Evolutionary conservation across 2,797 vertebrate species (phyloP), one percentile per base, ranked within the genome.

Genomic region (Rhyacichthys aspro): DNA sequence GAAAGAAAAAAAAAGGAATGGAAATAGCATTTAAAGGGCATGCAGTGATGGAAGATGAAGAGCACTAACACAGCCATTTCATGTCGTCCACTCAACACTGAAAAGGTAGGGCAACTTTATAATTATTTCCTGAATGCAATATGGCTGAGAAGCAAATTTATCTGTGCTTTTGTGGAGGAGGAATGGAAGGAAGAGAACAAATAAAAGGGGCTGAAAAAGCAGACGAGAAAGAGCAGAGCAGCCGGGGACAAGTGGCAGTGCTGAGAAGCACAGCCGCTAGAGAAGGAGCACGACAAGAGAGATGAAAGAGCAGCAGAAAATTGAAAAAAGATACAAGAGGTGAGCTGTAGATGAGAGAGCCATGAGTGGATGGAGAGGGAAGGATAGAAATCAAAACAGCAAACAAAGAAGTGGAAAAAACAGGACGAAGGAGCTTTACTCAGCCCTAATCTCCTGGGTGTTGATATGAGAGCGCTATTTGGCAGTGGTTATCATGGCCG

Each of bases 401-500:
- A 56, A 63, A 63, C 74, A 39, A 68, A 55, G 43, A 49, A 66
- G 41, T 61, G 33, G 49, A 16, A 55, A 42, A 59, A n/a, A 67
- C 58, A 62, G 46, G 75, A 79, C 72, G 44, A 76, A 66, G 53
- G 55, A 74, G 46, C 73, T 73, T 81, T 78, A 84, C 81, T 88
- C 84, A 84, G 75, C 83, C 81, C 81, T 83, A 76, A 81, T 83
- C 81, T 82, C 79, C 78, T 61, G 82, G 81, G 78, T 83, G 77
- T 79, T 83, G 79, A 82, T 84, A 77, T 59, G 79, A 52, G 49
- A 69, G 52, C 71, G 75, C 70, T 81, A 88, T 88, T 88, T 87
- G 78, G 83, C 74, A 63, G 73, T 83, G 83, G 85, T 90, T 90
- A 90, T 88, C 82, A 90, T 91, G 23, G 23, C 23, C 23, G 71